Conservation (phyloP, 2,113 vertebrate genomes). For the Megaleporinus macrocephalus region DNA sequence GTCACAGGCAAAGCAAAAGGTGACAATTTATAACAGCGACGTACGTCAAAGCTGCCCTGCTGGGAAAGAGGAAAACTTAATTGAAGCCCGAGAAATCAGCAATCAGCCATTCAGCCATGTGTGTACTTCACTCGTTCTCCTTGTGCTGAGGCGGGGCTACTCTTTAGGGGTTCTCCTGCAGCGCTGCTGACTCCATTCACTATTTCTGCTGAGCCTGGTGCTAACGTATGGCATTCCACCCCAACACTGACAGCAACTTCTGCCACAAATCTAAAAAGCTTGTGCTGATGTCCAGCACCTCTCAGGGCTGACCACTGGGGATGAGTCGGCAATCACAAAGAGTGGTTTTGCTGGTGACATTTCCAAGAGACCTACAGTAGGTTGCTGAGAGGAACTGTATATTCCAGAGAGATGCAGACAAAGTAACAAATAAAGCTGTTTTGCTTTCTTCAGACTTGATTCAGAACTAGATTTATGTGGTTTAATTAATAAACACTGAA, state of each 20-base stretch:
- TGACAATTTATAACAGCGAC: background rate
- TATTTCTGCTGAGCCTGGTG: constrained; percentile 68
- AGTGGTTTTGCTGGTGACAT: background rate
- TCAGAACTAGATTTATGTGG: no score
- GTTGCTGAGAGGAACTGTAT: background rate
- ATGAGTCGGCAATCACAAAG: constrained; percentile 36
- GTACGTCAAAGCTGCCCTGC: background rate
- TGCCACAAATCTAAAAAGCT: constrained; percentile 57
- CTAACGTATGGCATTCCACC: constrained; percentile 52
- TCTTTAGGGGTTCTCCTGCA: constrained; percentile 51
- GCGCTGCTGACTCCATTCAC: constrained; percentile 49
- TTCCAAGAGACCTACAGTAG: background rate
- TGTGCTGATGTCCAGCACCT: constrained; percentile 54
- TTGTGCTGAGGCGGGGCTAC: constrained; percentile 14
- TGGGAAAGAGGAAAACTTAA: background rate
- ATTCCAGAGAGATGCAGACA: background rate
- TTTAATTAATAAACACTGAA: no score
- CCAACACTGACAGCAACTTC: constrained; percentile 58
- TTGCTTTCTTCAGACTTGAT: background rate
- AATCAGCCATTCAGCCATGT: background rate
- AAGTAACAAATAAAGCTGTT: background rate
- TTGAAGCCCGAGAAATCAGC: background rate
- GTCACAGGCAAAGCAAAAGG: background rate
- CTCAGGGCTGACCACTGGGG: background rate
- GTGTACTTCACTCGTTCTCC: constrained; percentile 7